phyloP scores from a whole-genome alignment of 2,888 invertebrate genomes.

The Dorcus parallelipipedus region DNA sequence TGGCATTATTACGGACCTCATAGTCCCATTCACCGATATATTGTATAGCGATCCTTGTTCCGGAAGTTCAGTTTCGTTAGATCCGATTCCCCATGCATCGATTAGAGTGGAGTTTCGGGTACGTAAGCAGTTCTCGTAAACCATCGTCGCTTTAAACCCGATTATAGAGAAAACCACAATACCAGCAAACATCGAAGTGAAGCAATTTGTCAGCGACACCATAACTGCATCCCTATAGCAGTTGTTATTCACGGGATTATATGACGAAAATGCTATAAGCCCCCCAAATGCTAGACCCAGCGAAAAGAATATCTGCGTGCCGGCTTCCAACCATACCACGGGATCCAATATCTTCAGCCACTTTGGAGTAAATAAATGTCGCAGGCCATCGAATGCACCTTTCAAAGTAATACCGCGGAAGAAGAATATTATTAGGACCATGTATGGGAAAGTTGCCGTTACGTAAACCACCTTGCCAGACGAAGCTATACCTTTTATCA shows the following conservation, averaged over 20 bases:
- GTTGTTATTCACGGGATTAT: constrained; percentile 95
- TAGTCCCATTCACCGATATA: constrained; percentile 50
- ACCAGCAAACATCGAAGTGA: constrained; percentile 95
- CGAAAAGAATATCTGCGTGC: constrained; percentile 97
- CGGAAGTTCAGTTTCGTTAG: constrained; percentile 53
- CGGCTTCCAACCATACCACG: constrained; percentile 95
- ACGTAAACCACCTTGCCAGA: constrained; percentile 96
- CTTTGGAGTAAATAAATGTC: constrained; percentile 88
- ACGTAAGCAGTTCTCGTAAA: constrained; percentile 71
- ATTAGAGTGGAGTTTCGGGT: constrained; percentile 60
- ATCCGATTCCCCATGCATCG: constrained; percentile 54
- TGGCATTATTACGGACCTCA: constrained; percentile 61
- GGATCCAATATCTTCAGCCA: constrained; percentile 90
- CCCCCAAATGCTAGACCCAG: constrained; percentile 94
- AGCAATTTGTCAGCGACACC: constrained; percentile 89
- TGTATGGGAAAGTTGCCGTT: constrained; percentile 94
- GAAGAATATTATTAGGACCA: constrained; percentile 93
- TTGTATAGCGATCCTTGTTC: constrained; percentile 56
- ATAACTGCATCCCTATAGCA: constrained; percentile 91
- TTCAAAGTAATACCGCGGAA: constrained; percentile 88
- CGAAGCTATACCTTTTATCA: constrained; percentile 96
- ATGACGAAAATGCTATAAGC: constrained; percentile 92
- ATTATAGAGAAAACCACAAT: constrained; percentile 95
- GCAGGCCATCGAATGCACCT: constrained; percentile 77
- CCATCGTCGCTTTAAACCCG: constrained; percentile 86